Evolutionary conservation across 1,140 invertebrate species (phyloP).

Genomic region (Melitaea cinxia): DNA sequence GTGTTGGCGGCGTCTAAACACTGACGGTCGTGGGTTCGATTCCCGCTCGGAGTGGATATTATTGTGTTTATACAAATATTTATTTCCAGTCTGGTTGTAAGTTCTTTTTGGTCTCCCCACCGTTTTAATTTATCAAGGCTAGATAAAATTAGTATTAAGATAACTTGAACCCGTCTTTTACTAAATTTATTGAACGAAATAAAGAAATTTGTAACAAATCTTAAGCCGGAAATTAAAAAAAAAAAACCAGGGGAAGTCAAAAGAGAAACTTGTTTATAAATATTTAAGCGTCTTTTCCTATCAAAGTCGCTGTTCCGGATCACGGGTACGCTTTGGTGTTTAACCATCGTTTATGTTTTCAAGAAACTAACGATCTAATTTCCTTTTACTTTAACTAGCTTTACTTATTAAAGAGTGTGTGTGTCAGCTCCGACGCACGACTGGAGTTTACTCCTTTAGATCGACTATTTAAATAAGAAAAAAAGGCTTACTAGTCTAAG

Average conservation of each 20-base stretch:
- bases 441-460: conserved; percentile 11
- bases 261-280: background rate
- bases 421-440: conserved; percentile 14
- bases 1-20: no score
- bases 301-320: conserved; percentile 1
- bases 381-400: background rate
- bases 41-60: no score
- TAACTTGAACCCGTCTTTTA: no score
- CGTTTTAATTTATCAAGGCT: no score
- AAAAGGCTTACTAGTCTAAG: no score
- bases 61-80: no score
- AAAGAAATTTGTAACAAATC: background rate
- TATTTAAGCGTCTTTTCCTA: background rate
- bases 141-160: no score
- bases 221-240: background rate
- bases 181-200: no score
- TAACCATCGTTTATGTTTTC: background rate
- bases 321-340: background rate
- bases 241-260: background rate
- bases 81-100: no score
- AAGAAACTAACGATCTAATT: background rate
- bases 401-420: conserved; percentile 3
- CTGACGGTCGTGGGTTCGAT: no score
- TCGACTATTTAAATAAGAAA: background rate
- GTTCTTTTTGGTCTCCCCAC: no score